Evolutionary conservation across 2,113 vertebrate species (phyloP).

Genomic region (Ochotona princeps): DNA sequence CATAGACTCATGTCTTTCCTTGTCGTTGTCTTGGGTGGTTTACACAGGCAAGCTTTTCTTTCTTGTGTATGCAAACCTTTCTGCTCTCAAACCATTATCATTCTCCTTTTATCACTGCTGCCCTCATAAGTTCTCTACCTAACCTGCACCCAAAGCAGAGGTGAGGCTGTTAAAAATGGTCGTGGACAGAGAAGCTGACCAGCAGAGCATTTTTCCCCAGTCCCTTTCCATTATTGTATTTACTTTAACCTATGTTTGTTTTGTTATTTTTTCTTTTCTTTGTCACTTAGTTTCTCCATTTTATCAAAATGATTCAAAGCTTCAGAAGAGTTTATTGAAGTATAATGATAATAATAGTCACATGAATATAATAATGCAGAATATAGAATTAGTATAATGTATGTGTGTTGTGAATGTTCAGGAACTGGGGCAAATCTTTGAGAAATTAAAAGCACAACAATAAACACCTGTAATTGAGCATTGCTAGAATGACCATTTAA

Average conservation of each 20-base stretch:
- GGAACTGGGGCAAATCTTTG: not conserved
- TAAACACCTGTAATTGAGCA: not conserved
- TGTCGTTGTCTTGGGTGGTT: not conserved
- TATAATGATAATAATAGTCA: not conserved
- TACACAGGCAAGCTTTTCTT: not conserved
- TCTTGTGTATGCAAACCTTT: not conserved
- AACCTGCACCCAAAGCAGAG: not conserved
- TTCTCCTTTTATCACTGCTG: not conserved
- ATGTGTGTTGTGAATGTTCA: not conserved
- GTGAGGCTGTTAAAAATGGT: not conserved
- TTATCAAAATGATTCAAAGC: not conserved
- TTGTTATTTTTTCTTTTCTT: conserved; percentile 18
- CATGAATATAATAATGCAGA: not conserved
- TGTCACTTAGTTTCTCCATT: not conserved
- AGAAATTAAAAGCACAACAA: not conserved
- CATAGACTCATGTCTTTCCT: not conserved
- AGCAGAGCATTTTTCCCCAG: not conserved
- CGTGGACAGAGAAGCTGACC: not conserved
- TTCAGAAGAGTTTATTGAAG: conserved; percentile 13
- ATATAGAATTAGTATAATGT: not conserved
- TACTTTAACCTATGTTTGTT: conserved; percentile 9
- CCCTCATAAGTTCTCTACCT: not conserved
- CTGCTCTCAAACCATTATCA: not conserved
- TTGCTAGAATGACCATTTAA: not conserved
- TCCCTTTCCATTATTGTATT: not conserved